A percentile compares a stretch with the other conserved stretches of the same genome.
Conservation (phyloP, 2,888 invertebrate species). For the Oscheius onirici region DNA sequence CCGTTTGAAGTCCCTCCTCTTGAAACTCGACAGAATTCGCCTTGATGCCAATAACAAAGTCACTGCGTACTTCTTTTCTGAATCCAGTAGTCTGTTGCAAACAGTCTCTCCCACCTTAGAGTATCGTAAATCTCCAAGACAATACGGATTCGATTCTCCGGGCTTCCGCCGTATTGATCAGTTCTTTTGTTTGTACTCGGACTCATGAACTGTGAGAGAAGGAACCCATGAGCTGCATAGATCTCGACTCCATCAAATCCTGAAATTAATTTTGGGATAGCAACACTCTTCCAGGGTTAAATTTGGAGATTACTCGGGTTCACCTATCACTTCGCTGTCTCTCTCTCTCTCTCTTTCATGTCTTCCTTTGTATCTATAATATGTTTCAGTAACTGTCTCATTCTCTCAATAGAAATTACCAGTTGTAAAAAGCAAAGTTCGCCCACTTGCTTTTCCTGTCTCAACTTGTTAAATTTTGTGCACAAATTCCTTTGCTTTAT, state of each 20-base stretch:
- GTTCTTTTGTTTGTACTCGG: conserved; percentile 61
- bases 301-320: too few species aligned
- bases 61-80: conserved; percentile 47
- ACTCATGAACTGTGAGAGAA: conserved; percentile 61
- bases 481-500: background rate
- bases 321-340: too few species aligned
- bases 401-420: too few species aligned
- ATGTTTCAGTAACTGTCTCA: too few species aligned
- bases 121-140: conserved; percentile 58
- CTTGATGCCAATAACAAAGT: conserved; percentile 58
- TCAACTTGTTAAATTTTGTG: too few species aligned
- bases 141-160: conserved; percentile 53
- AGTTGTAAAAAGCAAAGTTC: too few species aligned
- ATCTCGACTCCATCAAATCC: conserved; percentile 62
- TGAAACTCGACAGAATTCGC: conserved; percentile 63
- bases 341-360: too few species aligned
- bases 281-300: too few species aligned
- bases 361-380: too few species aligned
- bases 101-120: conserved; percentile 37
- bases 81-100: background rate
- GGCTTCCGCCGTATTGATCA: conserved; percentile 57
- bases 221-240: conserved; percentile 63
- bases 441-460: too few species aligned
- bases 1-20: conserved; percentile 44
- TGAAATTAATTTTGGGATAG: too few species aligned